Conservation (phyloP, 2,888 invertebrate genomes). For the Eustalomyia histrio region DNA sequence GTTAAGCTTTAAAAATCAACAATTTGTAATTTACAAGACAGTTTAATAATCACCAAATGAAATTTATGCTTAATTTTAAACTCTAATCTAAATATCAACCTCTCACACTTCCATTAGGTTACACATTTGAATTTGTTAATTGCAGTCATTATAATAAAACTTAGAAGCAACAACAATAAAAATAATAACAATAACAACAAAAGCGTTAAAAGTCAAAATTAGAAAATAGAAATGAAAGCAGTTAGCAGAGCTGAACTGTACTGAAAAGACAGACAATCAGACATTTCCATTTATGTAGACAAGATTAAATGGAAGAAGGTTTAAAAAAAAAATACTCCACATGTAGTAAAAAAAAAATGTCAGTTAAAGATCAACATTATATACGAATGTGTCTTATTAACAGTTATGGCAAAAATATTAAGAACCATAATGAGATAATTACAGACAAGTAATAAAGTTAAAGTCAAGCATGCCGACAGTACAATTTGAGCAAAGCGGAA, state of each 20-base stretch:
- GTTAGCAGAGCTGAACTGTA: slow-evolving; percentile 43
- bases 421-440: neutral
- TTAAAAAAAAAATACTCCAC: neutral
- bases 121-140: slow-evolving; percentile 50
- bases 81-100: slow-evolving; percentile 32
- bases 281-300: neutral
- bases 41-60: no score
- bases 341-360: slow-evolving; percentile 19
- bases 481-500: no score
- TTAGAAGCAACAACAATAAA: neutral
- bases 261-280: slow-evolving; percentile 9
- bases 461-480: no score
- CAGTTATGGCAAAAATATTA: slow-evolving; percentile 19
- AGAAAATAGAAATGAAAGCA: slow-evolving; percentile 56
- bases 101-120: slow-evolving; percentile 49
- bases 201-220: slow-evolving; percentile 39
- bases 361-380: slow-evolving; percentile 40
- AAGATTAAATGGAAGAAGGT: no score
- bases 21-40: no score
- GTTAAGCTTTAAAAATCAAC: no score
- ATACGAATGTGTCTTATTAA: neutral
- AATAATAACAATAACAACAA: slow-evolving; percentile 1
- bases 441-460: no score
- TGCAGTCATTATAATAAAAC: slow-evolving; percentile 40
- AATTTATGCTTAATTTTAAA: neutral